A percentile compares a stretch with the other conserved stretches of the same genome.
phyloP scores from a whole-genome alignment of 2,797 vertebrate genomes.

The Gobionotothen gibberifrons region DNA sequence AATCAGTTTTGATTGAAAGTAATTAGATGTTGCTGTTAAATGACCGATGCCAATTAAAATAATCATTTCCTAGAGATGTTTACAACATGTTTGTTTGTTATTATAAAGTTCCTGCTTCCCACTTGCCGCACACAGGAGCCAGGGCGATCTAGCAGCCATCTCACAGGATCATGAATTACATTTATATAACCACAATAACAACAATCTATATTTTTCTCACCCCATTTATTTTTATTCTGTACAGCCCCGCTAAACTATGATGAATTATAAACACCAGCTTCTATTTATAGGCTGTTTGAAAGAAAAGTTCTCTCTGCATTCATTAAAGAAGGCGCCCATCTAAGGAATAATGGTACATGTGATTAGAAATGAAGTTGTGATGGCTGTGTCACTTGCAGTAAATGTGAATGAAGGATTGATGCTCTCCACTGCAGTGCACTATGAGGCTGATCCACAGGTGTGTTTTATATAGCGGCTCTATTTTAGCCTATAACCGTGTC shows the following conservation, averaged over 20 bases:
- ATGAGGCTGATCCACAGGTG: conserved; percentile 30
- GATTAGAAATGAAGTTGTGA: not conserved
- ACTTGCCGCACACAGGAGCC: too few species aligned
- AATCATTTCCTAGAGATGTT: not conserved
- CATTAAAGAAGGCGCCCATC: not conserved
- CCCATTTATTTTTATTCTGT: too few species aligned
- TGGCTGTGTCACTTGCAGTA: not conserved
- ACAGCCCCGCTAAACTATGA: too few species aligned
- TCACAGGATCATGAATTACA: too few species aligned
- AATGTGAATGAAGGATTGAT: not conserved
- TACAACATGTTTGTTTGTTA: too few species aligned
- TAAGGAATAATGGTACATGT: not conserved
- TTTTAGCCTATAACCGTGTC: conserved; percentile 45
- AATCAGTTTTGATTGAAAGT: not conserved
- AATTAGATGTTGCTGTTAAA: not conserved
- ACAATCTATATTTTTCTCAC: too few species aligned
- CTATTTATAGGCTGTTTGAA: too few species aligned
- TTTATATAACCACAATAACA: too few species aligned
- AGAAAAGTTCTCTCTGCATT: not conserved
- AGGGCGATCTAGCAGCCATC: too few species aligned
- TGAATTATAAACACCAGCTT: too few species aligned
- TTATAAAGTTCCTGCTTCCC: too few species aligned
- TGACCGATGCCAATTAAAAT: not conserved
- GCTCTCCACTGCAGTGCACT: conserved; percentile 4
- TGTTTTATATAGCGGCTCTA: conserved; percentile 16